A percentile compares a stretch with the other conserved stretches of the same genome.
Conservation (phyloP, 2,113 vertebrate genomes). For the Cavia aperea region DNA sequence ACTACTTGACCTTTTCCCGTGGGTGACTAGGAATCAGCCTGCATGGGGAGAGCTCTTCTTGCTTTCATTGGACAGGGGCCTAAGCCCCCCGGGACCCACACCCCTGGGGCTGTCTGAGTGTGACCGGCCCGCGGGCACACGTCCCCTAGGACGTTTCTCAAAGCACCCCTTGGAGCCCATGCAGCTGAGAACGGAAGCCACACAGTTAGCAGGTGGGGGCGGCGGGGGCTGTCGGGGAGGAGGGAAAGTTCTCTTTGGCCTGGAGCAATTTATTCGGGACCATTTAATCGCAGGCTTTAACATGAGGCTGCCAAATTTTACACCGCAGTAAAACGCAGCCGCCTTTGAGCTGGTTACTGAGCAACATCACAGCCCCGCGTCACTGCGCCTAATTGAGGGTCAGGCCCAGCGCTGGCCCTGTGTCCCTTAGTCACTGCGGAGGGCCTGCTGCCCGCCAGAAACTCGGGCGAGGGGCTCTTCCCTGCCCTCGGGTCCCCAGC, state of each 20-base stretch:
- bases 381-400: conserved; percentile 63
- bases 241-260: conserved; percentile 60
- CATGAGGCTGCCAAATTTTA: conserved; percentile 65
- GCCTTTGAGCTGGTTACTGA: conserved; percentile 64
- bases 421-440: conserved; percentile 27
- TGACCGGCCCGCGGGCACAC: not conserved
- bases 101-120: not conserved
- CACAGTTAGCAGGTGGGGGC: not conserved
- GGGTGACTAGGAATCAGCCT: not conserved
- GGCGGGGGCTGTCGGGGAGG: not conserved
- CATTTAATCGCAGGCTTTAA: conserved; percentile 58
- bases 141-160: not conserved
- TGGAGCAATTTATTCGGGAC: conserved; percentile 58
- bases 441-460: not conserved
- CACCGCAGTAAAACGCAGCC: conserved; percentile 52
- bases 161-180: not conserved
- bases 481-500: not conserved
- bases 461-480: not conserved
- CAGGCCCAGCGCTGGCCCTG: not conserved
- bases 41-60: not conserved
- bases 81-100: not conserved
- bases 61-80: not conserved
- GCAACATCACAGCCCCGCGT: conserved; percentile 17
- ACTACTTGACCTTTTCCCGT: not conserved
- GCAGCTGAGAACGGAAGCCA: not conserved